Base-by-base conservation (phyloP, 2,113 vertebrate species). In the Paramormyrops kingsleyae region DNA sequence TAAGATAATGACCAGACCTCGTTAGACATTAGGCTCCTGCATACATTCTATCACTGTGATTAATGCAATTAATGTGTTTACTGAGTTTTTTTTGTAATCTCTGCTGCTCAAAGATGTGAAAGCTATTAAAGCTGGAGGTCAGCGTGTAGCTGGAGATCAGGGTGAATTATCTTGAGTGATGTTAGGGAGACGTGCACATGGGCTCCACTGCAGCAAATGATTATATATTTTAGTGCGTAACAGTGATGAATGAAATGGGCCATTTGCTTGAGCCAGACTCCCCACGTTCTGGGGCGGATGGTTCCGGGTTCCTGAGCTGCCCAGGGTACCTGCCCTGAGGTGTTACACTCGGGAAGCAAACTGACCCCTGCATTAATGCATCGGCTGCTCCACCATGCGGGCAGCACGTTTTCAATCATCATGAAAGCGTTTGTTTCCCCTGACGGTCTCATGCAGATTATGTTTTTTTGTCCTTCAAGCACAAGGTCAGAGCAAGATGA, bases 401-500 rank as follows among this genome's bases (percentile, higher is more conserved):
- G 89, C 83, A 84, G 6, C 62, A 42, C 27, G 88, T 92, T 88
- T 88, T 91, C 90, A 89, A 90, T 91, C 66, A 86, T 84, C 49
- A 53, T 90, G 91, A 91, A 92, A 91, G 89, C 44, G 19, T 91
- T 90, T 93, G 59, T 89, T 89, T 77, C 39, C 46, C 52, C 4
- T 59, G 46, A 87, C 88, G 83, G 44, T 83, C 53, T 47, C 90
- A 88, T 80, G 84, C 49, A 88, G 85, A 88, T 89, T 44, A 87
- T 56, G 85, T 24, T 90, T 89, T 91, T 85, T 66, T 85, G 92
- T 91, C 92, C 92, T 93, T 92, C 87, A 90, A 89, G 88, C 53
- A 70, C 88, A 91, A 93, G 92, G 92, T 91, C 90, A 92, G 83
- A 44, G 21, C 27, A 80, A 92, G 91, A 92, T 93, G 90, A 86